Conservation (phyloP, 2,113 vertebrate species). For the Odontophorus gujanensis region DNA sequence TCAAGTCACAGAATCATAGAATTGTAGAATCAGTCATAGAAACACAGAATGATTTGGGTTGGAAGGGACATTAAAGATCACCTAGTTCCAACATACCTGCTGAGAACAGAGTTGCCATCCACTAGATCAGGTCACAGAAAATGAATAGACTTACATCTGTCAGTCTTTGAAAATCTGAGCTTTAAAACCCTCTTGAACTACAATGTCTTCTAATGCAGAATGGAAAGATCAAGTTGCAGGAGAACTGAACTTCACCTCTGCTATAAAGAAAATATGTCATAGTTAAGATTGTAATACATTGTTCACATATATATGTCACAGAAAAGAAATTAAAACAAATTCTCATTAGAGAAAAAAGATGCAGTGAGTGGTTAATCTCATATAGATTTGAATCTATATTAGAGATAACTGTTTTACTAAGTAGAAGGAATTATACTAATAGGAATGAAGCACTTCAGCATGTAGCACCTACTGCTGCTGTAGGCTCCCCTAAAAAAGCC, state of each 20-base stretch:
- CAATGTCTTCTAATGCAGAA: neutral
- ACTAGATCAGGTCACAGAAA: neutral
- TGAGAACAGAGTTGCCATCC: neutral
- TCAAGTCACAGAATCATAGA: neutral
- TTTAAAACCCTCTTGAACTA: neutral
- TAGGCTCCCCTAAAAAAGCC: neutral
- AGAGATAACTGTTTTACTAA: neutral
- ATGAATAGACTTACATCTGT: neutral
- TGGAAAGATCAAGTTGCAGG: neutral
- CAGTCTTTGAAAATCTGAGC: neutral
- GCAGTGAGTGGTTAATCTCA: neutral
- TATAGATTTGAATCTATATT: neutral
- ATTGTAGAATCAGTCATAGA: neutral
- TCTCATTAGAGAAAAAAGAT: neutral
- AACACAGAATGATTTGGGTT: neutral
- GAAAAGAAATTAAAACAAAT: neutral
- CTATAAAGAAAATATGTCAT: neutral
- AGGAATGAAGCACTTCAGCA: neutral
- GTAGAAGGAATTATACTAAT: neutral
- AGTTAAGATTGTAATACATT: neutral
- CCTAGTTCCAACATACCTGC: neutral
- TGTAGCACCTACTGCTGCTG: neutral
- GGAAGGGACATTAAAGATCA: neutral
- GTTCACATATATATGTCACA: accelerated
- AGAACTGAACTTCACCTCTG: neutral